These are phyloP conservation scores for Mus pahari DNA, from an alignment of 2,113 vertebrate genomes.

Conservation along the genomic window DNA sequence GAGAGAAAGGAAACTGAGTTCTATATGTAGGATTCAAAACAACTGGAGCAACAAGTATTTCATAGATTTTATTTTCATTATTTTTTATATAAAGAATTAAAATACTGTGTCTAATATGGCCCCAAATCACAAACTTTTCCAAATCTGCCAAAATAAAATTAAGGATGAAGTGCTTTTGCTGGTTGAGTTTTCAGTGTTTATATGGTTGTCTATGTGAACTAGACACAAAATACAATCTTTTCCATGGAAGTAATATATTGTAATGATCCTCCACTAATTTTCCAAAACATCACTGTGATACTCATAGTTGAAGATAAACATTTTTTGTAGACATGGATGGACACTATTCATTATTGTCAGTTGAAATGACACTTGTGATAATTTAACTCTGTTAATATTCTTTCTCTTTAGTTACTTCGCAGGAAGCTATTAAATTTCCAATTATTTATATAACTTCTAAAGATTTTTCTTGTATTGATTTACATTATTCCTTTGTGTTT, in stretches of 20 bases:
- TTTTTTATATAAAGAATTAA: slow-evolving; percentile 11
- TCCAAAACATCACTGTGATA: neutral
- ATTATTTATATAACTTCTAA: neutral
- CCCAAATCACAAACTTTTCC: neutral
- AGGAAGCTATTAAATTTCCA: neutral
- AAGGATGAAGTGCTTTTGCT: neutral
- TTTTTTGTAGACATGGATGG: neutral
- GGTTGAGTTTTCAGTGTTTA: neutral
- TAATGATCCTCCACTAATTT: neutral
- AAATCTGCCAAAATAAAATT: slow-evolving; percentile 50
- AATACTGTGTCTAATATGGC: neutral
- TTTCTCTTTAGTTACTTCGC: neutral
- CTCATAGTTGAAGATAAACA: neutral
- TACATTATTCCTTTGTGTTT: neutral
- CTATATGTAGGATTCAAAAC: neutral
- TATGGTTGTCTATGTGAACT: neutral
- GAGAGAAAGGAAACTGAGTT: slow-evolving; percentile 50
- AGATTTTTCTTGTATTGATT: neutral
- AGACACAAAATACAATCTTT: neutral
- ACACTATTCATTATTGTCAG: neutral
- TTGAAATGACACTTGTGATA: slow-evolving; percentile 23
- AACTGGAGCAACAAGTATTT: slow-evolving; percentile 49
- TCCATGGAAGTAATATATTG: neutral
- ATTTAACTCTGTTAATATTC: neutral
- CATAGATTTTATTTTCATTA: slow-evolving; percentile 49